Percentiles rank a stretch among this genome's conserved stretches.
Evolutionary conservation across 2,113 vertebrate genomes (phyloP).

Genomic region (Labrus mixtus): DNA sequence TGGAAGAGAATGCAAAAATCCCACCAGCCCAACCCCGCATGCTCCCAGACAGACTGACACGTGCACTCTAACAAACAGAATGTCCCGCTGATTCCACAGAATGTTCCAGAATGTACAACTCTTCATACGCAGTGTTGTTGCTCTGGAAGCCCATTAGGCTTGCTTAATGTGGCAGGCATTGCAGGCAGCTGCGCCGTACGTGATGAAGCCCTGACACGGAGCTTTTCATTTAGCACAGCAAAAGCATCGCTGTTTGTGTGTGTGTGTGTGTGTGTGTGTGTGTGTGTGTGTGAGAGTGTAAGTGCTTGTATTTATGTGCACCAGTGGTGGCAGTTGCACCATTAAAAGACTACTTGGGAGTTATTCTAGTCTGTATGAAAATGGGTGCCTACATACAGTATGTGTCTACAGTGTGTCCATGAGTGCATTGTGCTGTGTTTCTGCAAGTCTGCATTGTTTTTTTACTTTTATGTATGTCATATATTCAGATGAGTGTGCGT

Average conservation of each 20-base stretch:
- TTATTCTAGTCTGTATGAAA: slow-evolving; percentile 44
- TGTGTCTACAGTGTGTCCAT: slow-evolving; percentile 4
- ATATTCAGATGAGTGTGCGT: slow-evolving; percentile 26
- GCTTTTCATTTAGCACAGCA: slow-evolving; percentile 72
- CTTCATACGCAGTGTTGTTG: slow-evolving; percentile 51
- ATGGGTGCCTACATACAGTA: slow-evolving; percentile 15
- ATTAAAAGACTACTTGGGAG: slow-evolving; percentile 59
- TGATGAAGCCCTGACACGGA: slow-evolving; percentile 73
- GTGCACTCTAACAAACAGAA: slow-evolving; percentile 56
- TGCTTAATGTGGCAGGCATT: slow-evolving; percentile 77
- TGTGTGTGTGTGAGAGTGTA: slow-evolving; percentile 4
- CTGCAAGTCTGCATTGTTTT: slow-evolving; percentile 4
- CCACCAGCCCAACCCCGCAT: background rate
- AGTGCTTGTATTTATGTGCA: slow-evolving; percentile 47
- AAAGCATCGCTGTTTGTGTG: slow-evolving; percentile 40
- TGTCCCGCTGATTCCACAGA: slow-evolving; percentile 65
- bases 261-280: slow-evolving; percentile 28
- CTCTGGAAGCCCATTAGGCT: slow-evolving; percentile 77
- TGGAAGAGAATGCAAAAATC: slow-evolving; percentile 10
- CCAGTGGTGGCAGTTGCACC: slow-evolving; percentile 38
- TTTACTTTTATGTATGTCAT: slow-evolving; percentile 21
- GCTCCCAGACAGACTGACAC: slow-evolving; percentile 43
- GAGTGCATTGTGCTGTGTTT: slow-evolving; percentile 11
- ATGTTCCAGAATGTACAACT: slow-evolving; percentile 46
- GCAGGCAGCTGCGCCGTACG: slow-evolving; percentile 67